A percentile compares a stretch with the other conserved stretches of the same genome.
Conservation (phyloP, 1,140 invertebrate genomes). For the Brachionus rubens region DNA sequence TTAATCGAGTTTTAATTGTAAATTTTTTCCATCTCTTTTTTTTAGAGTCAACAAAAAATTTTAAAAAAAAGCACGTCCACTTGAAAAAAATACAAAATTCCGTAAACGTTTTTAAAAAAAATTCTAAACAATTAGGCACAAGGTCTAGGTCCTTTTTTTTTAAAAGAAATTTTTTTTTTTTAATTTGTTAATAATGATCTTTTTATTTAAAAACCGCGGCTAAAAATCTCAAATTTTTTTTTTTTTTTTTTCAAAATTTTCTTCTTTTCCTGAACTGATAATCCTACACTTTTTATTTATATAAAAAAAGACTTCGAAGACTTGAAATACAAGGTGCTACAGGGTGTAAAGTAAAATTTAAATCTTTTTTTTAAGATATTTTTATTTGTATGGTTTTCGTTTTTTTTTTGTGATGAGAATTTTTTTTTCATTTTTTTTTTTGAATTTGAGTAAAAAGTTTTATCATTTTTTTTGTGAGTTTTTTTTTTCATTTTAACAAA, state of each 20-base stretch:
- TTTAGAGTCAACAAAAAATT: too few relatives aligned
- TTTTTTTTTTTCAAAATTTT: too few relatives aligned
- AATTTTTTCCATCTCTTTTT: too few relatives aligned
- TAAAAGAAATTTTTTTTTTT: neutral
- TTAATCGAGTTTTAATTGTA: neutral
- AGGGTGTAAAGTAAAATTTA: neutral
- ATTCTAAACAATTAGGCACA: conserved; percentile 5
- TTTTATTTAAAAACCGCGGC: conserved; percentile 4
- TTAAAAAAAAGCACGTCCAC: too few relatives aligned
- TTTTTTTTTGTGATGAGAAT: conserved; percentile 38
- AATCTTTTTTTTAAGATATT: neutral
- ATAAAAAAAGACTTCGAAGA: too few relatives aligned
- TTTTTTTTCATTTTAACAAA: neutral
- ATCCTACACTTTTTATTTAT: too few relatives aligned
- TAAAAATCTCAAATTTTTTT: neutral
- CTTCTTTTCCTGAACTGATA: too few relatives aligned
- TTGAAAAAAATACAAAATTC: neutral
- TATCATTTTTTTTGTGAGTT: neutral
- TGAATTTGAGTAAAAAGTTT: conserved; percentile 7
- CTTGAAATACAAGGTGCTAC: neutral
- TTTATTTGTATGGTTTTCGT: conserved; percentile 18
- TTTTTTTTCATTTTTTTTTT: neutral
- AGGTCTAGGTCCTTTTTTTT: neutral
- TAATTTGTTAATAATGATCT: neutral
- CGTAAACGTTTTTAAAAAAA: conserved; percentile 25